Base-by-base conservation (phyloP, 2,113 vertebrate species). In the Melanerpes aurifrons region DNA sequence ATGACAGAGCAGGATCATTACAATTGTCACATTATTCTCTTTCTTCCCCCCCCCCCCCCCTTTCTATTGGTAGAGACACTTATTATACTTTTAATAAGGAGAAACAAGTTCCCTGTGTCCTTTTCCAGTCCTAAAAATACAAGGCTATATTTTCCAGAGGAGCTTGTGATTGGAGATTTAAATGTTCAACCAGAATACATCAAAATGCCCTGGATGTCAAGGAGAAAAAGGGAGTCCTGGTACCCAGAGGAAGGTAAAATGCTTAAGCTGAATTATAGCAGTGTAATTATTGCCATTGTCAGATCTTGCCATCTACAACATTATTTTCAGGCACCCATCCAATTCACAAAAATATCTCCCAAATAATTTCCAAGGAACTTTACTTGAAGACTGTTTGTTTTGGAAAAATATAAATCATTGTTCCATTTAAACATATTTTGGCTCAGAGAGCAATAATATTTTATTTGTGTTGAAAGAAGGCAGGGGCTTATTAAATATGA, bases 371-470 rank as follows among this genome's bases (percentile, higher is more conserved):
- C 57, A 28, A 56, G 76, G 37, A 40, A 71, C 57, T 84, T 90
- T 72, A 74, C 69, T 90, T 57, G 77, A 86, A 78, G 81, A 31
- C 37, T 75, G 74, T 92, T 92, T 93, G 57, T 87, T 95, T 96
- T 94, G 92, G 89, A 94, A 92, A 95, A 94, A 90, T 45, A 77
- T 58, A 88, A 90, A 86, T 92, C 83, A 67, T 86, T 80, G 72
- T 73, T 95, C 54, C 80, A 50, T 88, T 80, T 83, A 31, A 73
- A 45, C 57, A 37, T 48, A 83, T 88, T 83, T 83, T 70, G 61
- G 58, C 84, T 35, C 37, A 56, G 87, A 78, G 66, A 92, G 70
- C 74, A 56, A 68, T n/a, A 68, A 53, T 77, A n/a, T 80, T 87
- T 87, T 63, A 58, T 82, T 86, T 79, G 69, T 56, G 62, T 48